Conservation (phyloP, 2,797 vertebrate species). For the Poeciliopsis presidionis region DNA sequence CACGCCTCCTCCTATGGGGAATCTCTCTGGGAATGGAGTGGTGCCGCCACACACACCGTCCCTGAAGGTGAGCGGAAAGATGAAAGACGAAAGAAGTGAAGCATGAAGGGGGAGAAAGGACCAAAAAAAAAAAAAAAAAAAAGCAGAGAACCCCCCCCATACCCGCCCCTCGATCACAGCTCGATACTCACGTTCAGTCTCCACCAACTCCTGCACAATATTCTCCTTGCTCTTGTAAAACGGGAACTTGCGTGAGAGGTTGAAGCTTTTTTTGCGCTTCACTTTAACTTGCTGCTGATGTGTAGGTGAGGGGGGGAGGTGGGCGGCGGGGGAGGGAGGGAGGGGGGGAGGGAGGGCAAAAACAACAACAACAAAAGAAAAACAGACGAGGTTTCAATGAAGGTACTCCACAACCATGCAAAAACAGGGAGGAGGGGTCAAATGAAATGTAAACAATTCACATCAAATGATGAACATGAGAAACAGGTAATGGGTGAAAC, state of each 20-base stretch:
- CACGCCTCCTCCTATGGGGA: slow-evolving; percentile 47
- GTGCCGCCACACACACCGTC: slow-evolving; percentile 55
- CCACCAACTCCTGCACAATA: slow-evolving; percentile 96
- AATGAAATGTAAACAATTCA: slow-evolving; percentile 62
- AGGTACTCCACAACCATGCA: slow-evolving; percentile 75
- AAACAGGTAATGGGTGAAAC: slow-evolving; percentile 69
- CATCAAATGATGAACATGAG: slow-evolving; percentile 64
- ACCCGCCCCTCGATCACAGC: slow-evolving; percentile 49
- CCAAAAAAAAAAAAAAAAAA: slow-evolving; percentile 1
- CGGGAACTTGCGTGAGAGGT: slow-evolving; percentile 99
- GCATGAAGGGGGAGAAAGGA: slow-evolving; percentile 69
- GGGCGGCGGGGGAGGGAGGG: slow-evolving; percentile 77
- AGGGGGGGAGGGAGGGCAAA: slow-evolving; percentile 51
- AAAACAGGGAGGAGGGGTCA: slow-evolving; percentile 28
- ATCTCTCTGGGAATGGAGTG: slow-evolving; percentile 64
- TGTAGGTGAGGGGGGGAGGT: slow-evolving; percentile 83
- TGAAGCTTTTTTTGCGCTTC: slow-evolving; percentile 99
- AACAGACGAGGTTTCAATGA: slow-evolving; percentile 85
- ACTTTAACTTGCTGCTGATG: slow-evolving; percentile 95
- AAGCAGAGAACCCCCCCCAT: slow-evolving; percentile 2
- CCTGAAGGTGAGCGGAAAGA: slow-evolving; percentile 71
- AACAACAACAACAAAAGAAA: slow-evolving; percentile 58
- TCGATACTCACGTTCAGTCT: slow-evolving; percentile 97
- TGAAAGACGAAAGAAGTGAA: slow-evolving; percentile 72
- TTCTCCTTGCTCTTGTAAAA: slow-evolving; percentile 99